Evolutionary conservation across 2,113 vertebrate genomes (phyloP).

Genomic region (Petrocephalus microphthalmus): DNA sequence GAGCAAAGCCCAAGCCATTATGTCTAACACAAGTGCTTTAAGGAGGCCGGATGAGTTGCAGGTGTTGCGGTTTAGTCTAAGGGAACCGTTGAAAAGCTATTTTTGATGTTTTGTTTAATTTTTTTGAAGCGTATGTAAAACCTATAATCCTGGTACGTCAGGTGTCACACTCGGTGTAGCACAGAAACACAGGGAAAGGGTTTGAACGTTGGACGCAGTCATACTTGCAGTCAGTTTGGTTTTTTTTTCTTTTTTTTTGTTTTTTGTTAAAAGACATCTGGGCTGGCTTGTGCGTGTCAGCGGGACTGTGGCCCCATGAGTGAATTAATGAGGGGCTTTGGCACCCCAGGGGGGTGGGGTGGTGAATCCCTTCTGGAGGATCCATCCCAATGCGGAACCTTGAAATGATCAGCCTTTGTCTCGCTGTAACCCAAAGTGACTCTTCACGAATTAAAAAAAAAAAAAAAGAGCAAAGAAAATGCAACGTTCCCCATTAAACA

Average conservation of each 20-base stretch:
- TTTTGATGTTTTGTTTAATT: slow-evolving; percentile 41
- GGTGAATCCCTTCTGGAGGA: not conserved
- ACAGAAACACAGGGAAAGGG: not conserved
- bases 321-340: not conserved
- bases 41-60: slow-evolving; percentile 56
- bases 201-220: not conserved
- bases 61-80: slow-evolving; percentile 42
- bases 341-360: not conserved
- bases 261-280: not conserved
- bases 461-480: not conserved
- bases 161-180: not conserved
- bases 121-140: not conserved
- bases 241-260: not conserved
- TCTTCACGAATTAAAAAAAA: not conserved
- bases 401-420: not conserved
- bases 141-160: not conserved
- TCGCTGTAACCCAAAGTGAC: not conserved
- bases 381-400: not conserved
- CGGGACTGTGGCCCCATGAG: not conserved
- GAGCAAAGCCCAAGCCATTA: slow-evolving; percentile 53
- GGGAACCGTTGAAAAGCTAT: slow-evolving; percentile 49
- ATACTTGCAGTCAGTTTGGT: not conserved
- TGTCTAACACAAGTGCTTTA: slow-evolving; percentile 55
- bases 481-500: not conserved
- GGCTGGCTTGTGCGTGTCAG: not conserved